Conservation (phyloP, 2,797 vertebrate genomes). For the Meriones psammophilus region DNA sequence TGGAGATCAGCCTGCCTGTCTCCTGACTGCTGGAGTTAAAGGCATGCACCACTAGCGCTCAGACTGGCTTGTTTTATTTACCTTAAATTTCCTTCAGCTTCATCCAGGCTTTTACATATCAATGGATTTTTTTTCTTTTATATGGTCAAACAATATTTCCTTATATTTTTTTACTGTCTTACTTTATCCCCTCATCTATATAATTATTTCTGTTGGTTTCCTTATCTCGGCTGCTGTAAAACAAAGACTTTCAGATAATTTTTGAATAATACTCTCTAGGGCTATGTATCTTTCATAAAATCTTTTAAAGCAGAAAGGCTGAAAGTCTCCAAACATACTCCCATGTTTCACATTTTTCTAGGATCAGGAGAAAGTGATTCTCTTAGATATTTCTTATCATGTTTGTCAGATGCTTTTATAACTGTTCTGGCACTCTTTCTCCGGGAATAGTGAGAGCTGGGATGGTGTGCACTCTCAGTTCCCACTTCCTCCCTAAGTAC, state of each 20-base stretch:
- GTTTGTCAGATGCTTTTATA: not conserved
- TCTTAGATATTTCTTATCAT: not conserved
- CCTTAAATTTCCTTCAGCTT: not conserved
- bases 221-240: not conserved
- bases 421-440: not conserved
- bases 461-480: not conserved
- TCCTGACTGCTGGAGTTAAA: not conserved
- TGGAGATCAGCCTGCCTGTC: not conserved
- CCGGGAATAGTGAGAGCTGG: not conserved
- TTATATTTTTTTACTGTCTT: not conserved
- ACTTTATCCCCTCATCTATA: not conserved
- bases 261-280: not conserved
- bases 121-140: not conserved
- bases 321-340: not conserved
- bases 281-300: not conserved
- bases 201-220: not conserved
- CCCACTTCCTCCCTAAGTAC: not conserved
- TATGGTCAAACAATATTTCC: not conserved
- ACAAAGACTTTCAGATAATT: not conserved
- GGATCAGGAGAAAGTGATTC: not conserved
- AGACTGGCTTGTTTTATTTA: not conserved
- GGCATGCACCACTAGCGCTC: not conserved
- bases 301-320: slow-evolving; percentile 1
- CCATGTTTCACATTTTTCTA: not conserved
- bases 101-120: not conserved